Evolutionary conservation across 1,140 invertebrate species (phyloP), one percentile per base, ranked within the genome.

Genomic region (Neuroterus valhalla): DNA sequence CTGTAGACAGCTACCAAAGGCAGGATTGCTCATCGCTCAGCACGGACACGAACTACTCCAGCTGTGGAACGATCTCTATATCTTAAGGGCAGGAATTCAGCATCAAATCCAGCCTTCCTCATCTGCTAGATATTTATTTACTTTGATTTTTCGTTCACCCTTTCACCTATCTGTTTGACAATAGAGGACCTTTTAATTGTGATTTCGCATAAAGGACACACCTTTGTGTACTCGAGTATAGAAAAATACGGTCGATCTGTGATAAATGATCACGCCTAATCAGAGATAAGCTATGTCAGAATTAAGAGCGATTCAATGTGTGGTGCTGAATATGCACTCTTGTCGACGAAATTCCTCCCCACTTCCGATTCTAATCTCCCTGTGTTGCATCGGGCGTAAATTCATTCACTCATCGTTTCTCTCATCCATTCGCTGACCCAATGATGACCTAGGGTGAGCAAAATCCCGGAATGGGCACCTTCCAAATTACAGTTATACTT

Each of bases 301-400:
- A 62, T 62, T 62, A 62, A 62, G 55, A 62, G 55, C 55, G 55
- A 23, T 62, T 62, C 23, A 62, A 4, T 62, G 55, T 31, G 55
- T 62, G 55, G 23, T 62, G 31, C 26, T 62, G 55, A 62, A 62
- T 62, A n/a, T 23, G 23, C 23, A 62, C 2, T 26, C 23, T 38
- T 62, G 31, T 62, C 55, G 55, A 62, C 4, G n/a, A 62, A 15
- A 26, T n/a, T 62, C 55, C 23, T 26, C 55, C 55, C 55, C 14
- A 62, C 15, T 23, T 14, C 55, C 31, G 55, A 62, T 62, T 62
- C n/a, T 62, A 62, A 62, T 62, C 55, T 62, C 26, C 55, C 55
- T 14, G 12, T 31, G 31, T 15, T 62, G 23, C 55, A 31, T 62
- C 23, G 55, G 26, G 23, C 31, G 31, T 62, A 38, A 62, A 62